Base-by-base conservation (phyloP, 2,888 invertebrate genomes). In the Noctua janthina region DNA sequence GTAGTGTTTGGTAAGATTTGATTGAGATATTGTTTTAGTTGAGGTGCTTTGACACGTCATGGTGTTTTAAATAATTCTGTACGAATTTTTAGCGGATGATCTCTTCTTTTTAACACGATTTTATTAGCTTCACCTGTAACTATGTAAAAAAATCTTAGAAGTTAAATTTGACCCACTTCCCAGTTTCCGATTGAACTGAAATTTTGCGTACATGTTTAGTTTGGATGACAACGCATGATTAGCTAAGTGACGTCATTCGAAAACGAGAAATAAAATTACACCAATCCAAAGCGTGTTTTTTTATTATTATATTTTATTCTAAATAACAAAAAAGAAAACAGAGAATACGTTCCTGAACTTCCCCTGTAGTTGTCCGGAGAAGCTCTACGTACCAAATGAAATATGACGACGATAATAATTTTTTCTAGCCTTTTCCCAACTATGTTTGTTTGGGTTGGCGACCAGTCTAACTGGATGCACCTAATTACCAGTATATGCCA, bases 1-100 rank as follows among this genome's bases (percentile, higher is more conserved):
- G 35, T 78, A 2, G 13, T 77, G 49, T 85, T 85, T 76, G 43
- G 87, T 76, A 70, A 81, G 72, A 75, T 75, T 77, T 43, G 23
- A 39, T 23, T 23, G 67, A 43, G 39, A 74, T 68, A 35, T 74
- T 66, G 66, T 70, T 49, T 73, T 56, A 43, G n/a, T 70, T 74
- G 20, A 15, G 10, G 23, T 71, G 20, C 46, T 72, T 68, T 59
- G 72, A 69, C 68, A 79, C 54, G 71, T 70, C 23, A 69, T 46
- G 8, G 4, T 67, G 43, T 67, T 67, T 43, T 23, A 17, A 29
- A 29, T 56, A 46, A 10, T 15, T n/a, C 4, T n/a, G n/a, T n/a
- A 59, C 11, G n/a, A 1, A 3, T n/a, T n/a, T 23, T 56, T n/a
- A n/a, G 4, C 1, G 23, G 5, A 39, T 6, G 69, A 6, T 20